Base-by-base conservation (phyloP, 2,888 invertebrate species). In the Congeria kusceri region DNA sequence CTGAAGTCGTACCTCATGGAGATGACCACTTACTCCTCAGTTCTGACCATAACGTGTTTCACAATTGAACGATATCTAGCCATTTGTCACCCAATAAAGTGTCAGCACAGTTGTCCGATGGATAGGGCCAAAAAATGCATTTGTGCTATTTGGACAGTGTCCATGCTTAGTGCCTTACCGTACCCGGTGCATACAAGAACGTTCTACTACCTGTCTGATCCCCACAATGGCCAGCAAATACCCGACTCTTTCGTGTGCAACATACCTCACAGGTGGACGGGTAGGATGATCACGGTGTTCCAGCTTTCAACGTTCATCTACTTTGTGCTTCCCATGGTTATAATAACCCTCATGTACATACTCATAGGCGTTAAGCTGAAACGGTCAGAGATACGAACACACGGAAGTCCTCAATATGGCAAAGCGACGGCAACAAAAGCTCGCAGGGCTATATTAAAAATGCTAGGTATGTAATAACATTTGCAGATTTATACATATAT, bases 1-100 rank as follows among this genome's bases (percentile, higher is more conserved):
- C 91, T 94, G 72, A 93, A 94, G 65, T 92, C 93, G 2, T 92
- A 94, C 62, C 87, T 94, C 3, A 93, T 94, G 27, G 94, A 94
- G 85, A 93, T 93, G 93, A 97, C 97, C 0, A 96, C 97, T 0
- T 97, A 98, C 93, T 97, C 97, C 0, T 98, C 98, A 0, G 97
- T 98, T 56, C 94, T 98, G 90, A 98, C 98, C 25, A 98, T 98
- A 87, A 97, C 97, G 57, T 97, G 97, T 1, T 98, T 98, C 94
- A 97, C 98, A 0, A 95, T 96, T 94, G 98, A 98, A 94, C 95
- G 98, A 62, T 94, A 97, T 94, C 94, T 98, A 82, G 98, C 98
- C 32, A 98, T 98, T 91, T 98, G 98, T 92, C 96, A 98, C 93
- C 98, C 98, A 0, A 94, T 98, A 58, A 96, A 96, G 90, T 95